Evolutionary conservation across 2,113 vertebrate species (phyloP).

Genomic region (Onychostruthus taczanowskii): DNA sequence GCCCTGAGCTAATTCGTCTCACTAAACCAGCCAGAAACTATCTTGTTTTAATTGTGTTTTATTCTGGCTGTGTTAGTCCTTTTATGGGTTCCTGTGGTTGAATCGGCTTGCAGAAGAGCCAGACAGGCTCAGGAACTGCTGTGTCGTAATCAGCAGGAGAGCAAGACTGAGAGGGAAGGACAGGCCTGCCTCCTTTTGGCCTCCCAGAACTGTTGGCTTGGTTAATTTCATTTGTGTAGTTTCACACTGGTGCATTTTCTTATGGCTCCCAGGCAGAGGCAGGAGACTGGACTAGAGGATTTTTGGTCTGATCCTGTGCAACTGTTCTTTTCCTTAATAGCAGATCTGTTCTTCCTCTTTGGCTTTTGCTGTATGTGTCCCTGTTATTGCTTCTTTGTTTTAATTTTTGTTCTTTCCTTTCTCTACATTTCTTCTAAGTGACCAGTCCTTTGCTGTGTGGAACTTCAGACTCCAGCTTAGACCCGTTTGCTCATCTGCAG

Average conservation of each 20-base stretch:
- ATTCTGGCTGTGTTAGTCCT: background rate
- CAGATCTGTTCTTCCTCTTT: background rate
- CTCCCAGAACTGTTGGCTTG: background rate
- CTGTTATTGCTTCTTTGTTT: conserved; percentile 2
- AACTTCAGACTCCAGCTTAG: conserved; percentile 37
- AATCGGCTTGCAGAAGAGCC: background rate
- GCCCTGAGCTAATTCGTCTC: background rate
- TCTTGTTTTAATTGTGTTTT: conserved; percentile 33
- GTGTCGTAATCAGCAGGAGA: background rate
- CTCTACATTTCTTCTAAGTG: background rate
- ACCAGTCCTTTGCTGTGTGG: background rate
- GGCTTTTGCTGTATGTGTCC: background rate
- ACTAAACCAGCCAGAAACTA: background rate
- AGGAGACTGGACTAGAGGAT: background rate
- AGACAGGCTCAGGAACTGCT: background rate
- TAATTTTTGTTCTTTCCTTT: conserved; percentile 18
- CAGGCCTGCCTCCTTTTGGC: background rate
- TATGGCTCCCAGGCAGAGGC: background rate
- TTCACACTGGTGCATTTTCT: background rate
- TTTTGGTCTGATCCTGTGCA: background rate
- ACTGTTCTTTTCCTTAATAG: background rate
- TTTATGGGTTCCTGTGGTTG: conserved; percentile 33
- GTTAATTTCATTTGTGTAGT: background rate
- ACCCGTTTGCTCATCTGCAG: background rate
- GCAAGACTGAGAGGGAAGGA: background rate